Evolutionary conservation across 1,140 invertebrate species (phyloP).

Genomic region (Ooceraea biroi): DNA sequence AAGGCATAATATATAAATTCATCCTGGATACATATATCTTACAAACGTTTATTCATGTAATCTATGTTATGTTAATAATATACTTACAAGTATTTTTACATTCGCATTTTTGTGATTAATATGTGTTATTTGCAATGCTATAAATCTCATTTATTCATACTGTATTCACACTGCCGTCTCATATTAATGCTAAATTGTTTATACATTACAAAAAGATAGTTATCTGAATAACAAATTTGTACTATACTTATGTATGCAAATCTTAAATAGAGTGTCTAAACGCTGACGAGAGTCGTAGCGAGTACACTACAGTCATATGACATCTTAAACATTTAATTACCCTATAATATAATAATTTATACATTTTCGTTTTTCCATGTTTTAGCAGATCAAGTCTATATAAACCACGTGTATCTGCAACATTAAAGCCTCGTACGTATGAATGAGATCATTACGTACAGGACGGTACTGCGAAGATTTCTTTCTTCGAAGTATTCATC

Average conservation of each 20-base stretch:
- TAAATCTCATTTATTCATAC: slow-evolving; percentile 16
- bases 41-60: too few relatives aligned
- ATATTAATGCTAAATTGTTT: slow-evolving; percentile 9
- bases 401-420: not conserved
- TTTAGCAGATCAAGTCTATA: not conserved
- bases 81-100: slow-evolving; percentile 38
- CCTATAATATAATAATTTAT: slow-evolving; percentile 41
- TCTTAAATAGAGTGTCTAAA: slow-evolving; percentile 26
- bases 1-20: not conserved
- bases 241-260: slow-evolving; percentile 28
- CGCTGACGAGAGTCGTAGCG: not conserved
- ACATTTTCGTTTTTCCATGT: slow-evolving; percentile 16
- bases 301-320: not conserved
- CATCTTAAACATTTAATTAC: slow-evolving; percentile 6
- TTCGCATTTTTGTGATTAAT: slow-evolving; percentile 15
- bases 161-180: too few relatives aligned
- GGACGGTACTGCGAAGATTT: too few relatives aligned
- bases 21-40: slow-evolving; percentile 9
- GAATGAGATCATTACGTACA: too few relatives aligned
- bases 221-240: slow-evolving; percentile 9
- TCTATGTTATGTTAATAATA: slow-evolving; percentile 2
- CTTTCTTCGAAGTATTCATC: not conserved
- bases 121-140: slow-evolving; percentile 8
- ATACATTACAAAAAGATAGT: slow-evolving; percentile 31
- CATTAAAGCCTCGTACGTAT: not conserved